These are phyloP conservation scores for Lindbergichthys nudifrons DNA, from an alignment of 2,797 vertebrate genomes.

Conservation along the genomic window DNA sequence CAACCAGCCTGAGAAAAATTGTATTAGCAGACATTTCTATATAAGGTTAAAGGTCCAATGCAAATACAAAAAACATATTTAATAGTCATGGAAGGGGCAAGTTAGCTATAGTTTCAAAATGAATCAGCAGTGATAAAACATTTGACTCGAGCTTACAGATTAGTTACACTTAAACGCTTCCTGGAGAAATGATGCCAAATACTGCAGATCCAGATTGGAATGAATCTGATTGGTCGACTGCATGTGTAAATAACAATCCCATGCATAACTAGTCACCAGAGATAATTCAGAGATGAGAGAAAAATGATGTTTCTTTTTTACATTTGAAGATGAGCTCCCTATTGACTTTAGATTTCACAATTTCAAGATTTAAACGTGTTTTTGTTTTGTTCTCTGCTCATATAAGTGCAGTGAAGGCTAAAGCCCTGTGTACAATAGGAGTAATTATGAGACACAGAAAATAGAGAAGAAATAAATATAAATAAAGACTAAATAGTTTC, in stretches of 20 bases:
- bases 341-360: background rate
- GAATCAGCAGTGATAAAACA: background rate
- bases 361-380: background rate
- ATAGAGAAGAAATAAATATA: background rate
- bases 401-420: no score
- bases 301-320: no score
- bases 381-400: background rate
- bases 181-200: background rate
- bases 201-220: background rate
- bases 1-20: background rate
- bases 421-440: background rate
- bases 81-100: background rate
- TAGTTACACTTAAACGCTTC: background rate
- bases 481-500: background rate
- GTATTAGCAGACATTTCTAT: background rate
- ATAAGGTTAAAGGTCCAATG: background rate
- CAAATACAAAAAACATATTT: background rate
- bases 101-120: background rate
- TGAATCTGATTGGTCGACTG: constrained; percentile 5
- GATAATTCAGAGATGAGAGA: constrained; percentile 5
- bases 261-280: constrained; percentile 1
- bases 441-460: background rate
- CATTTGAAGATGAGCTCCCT: background rate
- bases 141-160: background rate
- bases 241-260: constrained; percentile 29